phyloP scores from a whole-genome alignment of 2,113 vertebrate genomes.

The Brachypteracias leptosomus region DNA sequence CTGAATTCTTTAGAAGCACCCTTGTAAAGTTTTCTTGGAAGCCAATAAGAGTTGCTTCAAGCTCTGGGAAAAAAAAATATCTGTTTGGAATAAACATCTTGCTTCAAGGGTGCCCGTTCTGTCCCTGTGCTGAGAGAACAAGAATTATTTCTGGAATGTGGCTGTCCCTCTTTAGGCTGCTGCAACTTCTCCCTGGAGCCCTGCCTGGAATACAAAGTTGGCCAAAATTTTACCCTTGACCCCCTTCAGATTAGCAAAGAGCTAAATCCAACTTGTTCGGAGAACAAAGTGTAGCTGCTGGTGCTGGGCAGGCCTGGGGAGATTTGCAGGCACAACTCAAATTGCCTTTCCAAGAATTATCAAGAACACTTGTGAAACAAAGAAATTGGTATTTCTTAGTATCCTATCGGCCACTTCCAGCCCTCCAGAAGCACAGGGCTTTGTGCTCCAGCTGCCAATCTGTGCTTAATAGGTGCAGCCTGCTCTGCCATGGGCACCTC shows the following conservation, averaged over 20 bases:
- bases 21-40: conserved; percentile 11
- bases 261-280: neutral
- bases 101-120: neutral
- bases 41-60: neutral
- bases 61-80: neutral
- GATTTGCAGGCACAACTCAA: neutral
- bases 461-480: neutral
- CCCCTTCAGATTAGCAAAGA: neutral
- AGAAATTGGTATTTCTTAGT: neutral
- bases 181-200: neutral
- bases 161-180: neutral
- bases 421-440: neutral
- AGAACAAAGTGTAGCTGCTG: neutral
- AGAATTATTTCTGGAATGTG: conserved; percentile 27
- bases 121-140: neutral
- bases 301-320: neutral
- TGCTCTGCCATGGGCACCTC: neutral
- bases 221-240: neutral
- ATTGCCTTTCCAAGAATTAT: conserved; percentile 20
- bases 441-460: neutral
- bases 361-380: neutral
- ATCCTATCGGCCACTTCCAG: neutral
- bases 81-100: neutral
- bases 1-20: neutral
- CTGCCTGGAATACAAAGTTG: neutral